Conservation (phyloP, 2,113 vertebrate genomes). For the Perca schrenkii region DNA sequence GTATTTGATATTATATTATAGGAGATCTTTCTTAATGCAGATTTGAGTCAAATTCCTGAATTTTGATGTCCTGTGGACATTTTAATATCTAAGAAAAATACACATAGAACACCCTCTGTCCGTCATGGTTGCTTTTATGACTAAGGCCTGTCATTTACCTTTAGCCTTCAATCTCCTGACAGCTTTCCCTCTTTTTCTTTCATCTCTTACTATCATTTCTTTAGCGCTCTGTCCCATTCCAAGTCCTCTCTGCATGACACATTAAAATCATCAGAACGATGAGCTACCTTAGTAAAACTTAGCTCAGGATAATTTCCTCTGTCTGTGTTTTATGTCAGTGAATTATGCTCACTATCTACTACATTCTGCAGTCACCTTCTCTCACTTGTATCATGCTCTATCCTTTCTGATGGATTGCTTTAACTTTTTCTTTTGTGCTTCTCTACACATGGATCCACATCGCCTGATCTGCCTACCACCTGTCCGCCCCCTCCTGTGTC, state of each 20-base stretch:
- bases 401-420: conserved; percentile 38
- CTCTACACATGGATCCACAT: conserved; percentile 48
- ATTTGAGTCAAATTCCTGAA: conserved; percentile 3
- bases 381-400: conserved; percentile 13
- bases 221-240: conserved; percentile 37
- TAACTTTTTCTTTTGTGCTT: conserved; percentile 47
- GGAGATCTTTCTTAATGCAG: too few species aligned
- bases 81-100: conserved; percentile 25
- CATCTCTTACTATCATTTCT: conserved; percentile 17
- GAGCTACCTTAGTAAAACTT: conserved; percentile 14
- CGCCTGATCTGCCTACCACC: conserved; percentile 59
- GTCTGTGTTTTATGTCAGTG: neutral
- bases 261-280: conserved; percentile 45
- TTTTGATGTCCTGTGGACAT: neutral
- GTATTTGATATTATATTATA: neutral
- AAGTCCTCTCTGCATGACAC: conserved; percentile 41
- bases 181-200: conserved; percentile 32
- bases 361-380: conserved; percentile 14
- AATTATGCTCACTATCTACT: conserved; percentile 11
- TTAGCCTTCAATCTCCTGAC: conserved; percentile 53
- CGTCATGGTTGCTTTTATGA: conserved; percentile 32
- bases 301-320: neutral
- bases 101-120: conserved; percentile 21
- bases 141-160: conserved; percentile 58
- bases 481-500: conserved; percentile 59